Evolutionary conservation across 2,888 invertebrate species (phyloP).

Genomic region (Zhengitettix transpicula): DNA sequence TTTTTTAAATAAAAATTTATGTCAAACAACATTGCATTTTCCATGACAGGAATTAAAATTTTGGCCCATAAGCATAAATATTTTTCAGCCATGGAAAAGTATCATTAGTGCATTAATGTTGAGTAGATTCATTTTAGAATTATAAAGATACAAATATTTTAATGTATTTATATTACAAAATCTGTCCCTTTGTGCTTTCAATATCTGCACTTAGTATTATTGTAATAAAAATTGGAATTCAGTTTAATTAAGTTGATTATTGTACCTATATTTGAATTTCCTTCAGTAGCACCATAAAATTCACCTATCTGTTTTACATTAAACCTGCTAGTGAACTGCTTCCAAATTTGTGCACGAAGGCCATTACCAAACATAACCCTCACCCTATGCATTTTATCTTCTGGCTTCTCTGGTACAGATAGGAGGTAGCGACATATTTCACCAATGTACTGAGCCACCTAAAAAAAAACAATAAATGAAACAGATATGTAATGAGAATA

Average conservation of each 20-base stretch:
- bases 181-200: too few relatives aligned
- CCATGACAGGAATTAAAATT: too few relatives aligned
- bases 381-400: slow-evolving; percentile 22
- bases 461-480: not conserved
- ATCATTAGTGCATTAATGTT: too few relatives aligned
- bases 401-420: slow-evolving; percentile 20
- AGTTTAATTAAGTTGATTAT: not conserved
- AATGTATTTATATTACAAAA: too few relatives aligned
- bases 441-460: slow-evolving; percentile 29
- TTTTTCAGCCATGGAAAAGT: too few relatives aligned
- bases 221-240: not conserved
- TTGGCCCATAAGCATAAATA: too few relatives aligned
- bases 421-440: slow-evolving; percentile 28
- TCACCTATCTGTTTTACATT: slow-evolving; percentile 40
- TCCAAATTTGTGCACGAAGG: slow-evolving; percentile 39
- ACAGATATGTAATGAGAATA: too few relatives aligned
- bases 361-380: slow-evolving; percentile 42
- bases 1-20: too few relatives aligned
- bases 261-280: slow-evolving; percentile 42
- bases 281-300: slow-evolving; percentile 53
- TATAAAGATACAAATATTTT: too few relatives aligned
- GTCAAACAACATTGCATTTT: too few relatives aligned
- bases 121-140: too few relatives aligned
- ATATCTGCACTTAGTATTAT: not conserved
- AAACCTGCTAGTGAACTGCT: slow-evolving; percentile 37